Evolutionary conservation across 2,888 invertebrate genomes (phyloP).

Genomic region (Rhogogaster chlorosoma): DNA sequence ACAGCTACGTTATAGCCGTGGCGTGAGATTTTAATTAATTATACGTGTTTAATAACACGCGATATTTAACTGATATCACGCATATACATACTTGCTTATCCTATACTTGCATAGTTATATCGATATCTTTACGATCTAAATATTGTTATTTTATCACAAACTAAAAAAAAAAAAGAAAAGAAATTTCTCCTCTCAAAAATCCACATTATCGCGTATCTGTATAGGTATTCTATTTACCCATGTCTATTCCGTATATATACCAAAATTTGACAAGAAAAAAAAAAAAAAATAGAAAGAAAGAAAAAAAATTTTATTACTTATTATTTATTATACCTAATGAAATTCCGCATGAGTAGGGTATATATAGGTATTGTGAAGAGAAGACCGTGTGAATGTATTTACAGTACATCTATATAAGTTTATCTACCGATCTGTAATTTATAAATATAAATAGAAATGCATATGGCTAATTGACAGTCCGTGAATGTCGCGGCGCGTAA

Average conservation of each 20-base stretch:
- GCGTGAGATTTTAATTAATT: constrained; percentile 2
- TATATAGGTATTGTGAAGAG: no score
- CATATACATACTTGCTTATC: neutral
- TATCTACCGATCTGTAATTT: constrained; percentile 6
- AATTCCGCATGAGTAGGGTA: no score
- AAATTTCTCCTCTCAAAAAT: neutral
- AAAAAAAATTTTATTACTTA: no score
- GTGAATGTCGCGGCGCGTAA: neutral
- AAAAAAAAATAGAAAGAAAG: no score
- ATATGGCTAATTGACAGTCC: constrained; percentile 30
- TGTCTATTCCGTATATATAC: no score
- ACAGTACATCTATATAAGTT: neutral
- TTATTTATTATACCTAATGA: no score
- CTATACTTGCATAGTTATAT: neutral
- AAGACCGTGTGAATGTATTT: neutral
- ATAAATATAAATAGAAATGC: constrained; percentile 19
- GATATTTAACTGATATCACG: neutral
- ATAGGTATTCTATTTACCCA: no score
- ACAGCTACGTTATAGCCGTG: neutral
- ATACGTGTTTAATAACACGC: neutral
- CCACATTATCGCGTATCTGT: no score
- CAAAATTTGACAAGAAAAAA: no score
- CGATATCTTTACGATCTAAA: neutral
- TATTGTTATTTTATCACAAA: neutral
- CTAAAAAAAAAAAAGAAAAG: neutral